A percentile compares a stretch with the other conserved stretches of the same genome.
Evolutionary conservation across 1,140 invertebrate genomes (phyloP).

Genomic region (Thalassaphorura encarpata): DNA sequence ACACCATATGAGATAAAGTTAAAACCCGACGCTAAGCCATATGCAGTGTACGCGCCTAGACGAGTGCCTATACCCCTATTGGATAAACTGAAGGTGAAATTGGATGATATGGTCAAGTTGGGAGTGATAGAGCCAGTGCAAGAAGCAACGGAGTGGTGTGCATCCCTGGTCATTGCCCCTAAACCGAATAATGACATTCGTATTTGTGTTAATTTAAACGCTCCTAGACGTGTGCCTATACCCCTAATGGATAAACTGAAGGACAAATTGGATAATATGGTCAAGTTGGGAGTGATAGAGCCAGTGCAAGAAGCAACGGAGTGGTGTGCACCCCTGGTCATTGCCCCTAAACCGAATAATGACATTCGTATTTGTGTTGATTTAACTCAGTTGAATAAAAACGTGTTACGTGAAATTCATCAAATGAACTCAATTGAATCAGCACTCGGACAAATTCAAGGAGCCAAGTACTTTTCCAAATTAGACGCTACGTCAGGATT

Average conservation of each 20-base stretch:
- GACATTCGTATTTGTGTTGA: conserved; percentile 24
- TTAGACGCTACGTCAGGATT: conserved; percentile 35
- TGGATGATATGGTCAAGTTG: conserved; percentile 25
- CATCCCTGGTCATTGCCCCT: not conserved
- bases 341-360: not conserved
- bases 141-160: conserved; percentile 32
- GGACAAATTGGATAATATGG: conserved; percentile 25
- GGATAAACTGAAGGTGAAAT: conserved; percentile 14
- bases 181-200: conserved; percentile 9
- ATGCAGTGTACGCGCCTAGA: conserved; percentile 2
- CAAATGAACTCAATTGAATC: conserved; percentile 16
- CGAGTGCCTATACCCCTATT: conserved; percentile 20
- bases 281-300: conserved; percentile 32
- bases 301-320: conserved; percentile 35
- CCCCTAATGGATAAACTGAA: conserved; percentile 16
- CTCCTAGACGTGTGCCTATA: conserved; percentile 17
- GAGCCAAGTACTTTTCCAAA: conserved; percentile 33
- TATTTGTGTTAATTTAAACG: conserved; percentile 20
- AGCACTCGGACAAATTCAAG: conserved; percentile 6
- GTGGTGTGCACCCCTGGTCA: conserved; percentile 14
- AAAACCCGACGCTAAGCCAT: conserved; percentile 11
- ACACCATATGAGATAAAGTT: conserved; percentile 7
- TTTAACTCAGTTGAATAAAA: conserved; percentile 2
- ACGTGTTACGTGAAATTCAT: conserved; percentile 12
- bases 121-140: conserved; percentile 35